Evolutionary conservation across 2,888 invertebrate genomes (phyloP).

Genomic region (Drosophila robusta): DNA sequence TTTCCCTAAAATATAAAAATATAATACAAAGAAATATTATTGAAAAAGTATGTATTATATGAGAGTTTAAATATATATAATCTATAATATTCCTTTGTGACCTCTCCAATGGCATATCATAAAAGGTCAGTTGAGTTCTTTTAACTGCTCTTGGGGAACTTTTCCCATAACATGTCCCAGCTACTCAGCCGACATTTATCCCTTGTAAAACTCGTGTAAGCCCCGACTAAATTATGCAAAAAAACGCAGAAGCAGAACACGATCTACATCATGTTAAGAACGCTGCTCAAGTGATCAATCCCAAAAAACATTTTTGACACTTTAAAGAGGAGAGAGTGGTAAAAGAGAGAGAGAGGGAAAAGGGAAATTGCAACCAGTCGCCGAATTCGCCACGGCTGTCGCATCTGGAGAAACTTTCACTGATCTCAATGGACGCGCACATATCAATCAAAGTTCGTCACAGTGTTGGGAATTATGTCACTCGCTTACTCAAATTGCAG

Average conservation of each 20-base stretch:
- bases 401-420: constrained; percentile 53
- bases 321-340: constrained; percentile 26
- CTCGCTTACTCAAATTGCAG: constrained; percentile 83
- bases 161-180: constrained; percentile 26
- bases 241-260: constrained; percentile 36
- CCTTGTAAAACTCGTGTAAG: constrained; percentile 71
- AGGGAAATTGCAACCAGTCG: constrained; percentile 49
- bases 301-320: constrained; percentile 64
- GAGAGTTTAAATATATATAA: no score
- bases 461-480: constrained; percentile 84
- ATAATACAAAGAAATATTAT: no score
- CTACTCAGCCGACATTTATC: constrained; percentile 29
- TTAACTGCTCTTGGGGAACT: not conserved
- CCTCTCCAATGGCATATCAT: not conserved
- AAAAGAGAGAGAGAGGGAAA: constrained; percentile 17
- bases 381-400: constrained; percentile 72
- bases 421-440: constrained; percentile 61
- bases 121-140: constrained; percentile 14
- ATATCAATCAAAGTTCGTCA: constrained; percentile 84
- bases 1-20: no score
- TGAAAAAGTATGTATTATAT: no score
- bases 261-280: constrained; percentile 63
- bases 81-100: not conserved
- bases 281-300: constrained; percentile 72
- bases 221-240: constrained; percentile 70